Evolutionary conservation across 2,113 vertebrate genomes (phyloP).

Genomic region (Harpagus bidentatus): DNA sequence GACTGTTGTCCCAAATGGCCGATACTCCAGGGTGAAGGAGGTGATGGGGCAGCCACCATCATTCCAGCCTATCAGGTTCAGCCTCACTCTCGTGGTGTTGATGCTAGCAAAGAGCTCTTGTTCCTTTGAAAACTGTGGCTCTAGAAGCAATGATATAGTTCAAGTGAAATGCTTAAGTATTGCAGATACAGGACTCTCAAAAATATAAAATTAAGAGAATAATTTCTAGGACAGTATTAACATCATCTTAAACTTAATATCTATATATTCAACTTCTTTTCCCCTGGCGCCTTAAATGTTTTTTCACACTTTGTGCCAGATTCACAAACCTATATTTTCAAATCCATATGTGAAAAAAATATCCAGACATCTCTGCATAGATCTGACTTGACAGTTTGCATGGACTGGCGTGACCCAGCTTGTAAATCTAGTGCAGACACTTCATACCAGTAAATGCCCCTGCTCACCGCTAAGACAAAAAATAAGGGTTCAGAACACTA

Average conservation of each 20-base stretch:
- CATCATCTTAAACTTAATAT: background rate
- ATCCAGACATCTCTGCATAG: background rate
- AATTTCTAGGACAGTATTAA: background rate
- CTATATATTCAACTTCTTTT: background rate
- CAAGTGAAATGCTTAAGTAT: background rate
- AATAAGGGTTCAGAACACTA: background rate
- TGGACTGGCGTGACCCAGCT: background rate
- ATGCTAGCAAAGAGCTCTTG: slow-evolving; percentile 96
- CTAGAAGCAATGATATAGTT: slow-evolving; percentile 56
- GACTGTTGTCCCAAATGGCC: slow-evolving; percentile 86
- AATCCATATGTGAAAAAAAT: background rate
- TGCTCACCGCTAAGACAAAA: background rate
- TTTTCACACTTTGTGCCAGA: background rate
- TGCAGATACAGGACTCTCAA: background rate
- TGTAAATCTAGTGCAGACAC: background rate
- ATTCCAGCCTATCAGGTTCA: slow-evolving; percentile 97
- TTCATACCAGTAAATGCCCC: background rate
- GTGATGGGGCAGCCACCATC: slow-evolving; percentile 97
- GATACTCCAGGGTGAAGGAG: slow-evolving; percentile 93
- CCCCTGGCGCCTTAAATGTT: fast-evolving
- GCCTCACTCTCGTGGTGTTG: slow-evolving; percentile 88
- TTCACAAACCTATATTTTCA: background rate
- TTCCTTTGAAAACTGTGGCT: slow-evolving; percentile 98
- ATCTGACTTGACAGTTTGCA: background rate
- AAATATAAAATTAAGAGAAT: background rate